Percentiles rank a stretch among this genome's conserved stretches.
Conservation (phyloP, 2,888 invertebrate species). For the Meteorus cinctellus region DNA sequence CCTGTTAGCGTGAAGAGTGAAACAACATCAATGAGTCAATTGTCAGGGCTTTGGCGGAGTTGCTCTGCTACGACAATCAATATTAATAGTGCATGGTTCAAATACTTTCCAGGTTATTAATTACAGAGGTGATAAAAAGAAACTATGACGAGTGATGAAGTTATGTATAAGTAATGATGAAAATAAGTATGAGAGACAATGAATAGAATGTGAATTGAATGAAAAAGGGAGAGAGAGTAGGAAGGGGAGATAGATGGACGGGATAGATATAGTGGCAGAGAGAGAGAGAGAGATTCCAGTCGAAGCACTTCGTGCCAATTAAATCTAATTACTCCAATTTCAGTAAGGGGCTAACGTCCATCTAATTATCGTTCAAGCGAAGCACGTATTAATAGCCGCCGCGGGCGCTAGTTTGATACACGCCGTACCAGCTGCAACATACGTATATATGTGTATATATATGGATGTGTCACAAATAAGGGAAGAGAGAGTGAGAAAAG, state of each 20-base stretch:
- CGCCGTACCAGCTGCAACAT: constrained; percentile 33
- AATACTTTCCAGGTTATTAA: not conserved
- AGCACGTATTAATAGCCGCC: constrained; percentile 66
- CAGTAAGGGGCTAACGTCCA: constrained; percentile 67
- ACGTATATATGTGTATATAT: constrained; percentile 31
- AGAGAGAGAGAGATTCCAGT: constrained; percentile 39
- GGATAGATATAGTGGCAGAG: not conserved
- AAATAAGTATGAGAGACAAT: constrained; percentile 11
- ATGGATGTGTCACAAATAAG: constrained; percentile 33
- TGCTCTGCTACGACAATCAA: not conserved
- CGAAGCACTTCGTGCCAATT: constrained; percentile 62
- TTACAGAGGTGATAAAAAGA: not conserved
- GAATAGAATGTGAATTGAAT: not conserved
- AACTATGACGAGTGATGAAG: not conserved
- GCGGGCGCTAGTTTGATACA: constrained; percentile 42
- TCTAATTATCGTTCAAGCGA: constrained; percentile 68
- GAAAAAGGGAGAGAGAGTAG: not conserved
- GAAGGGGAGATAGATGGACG: not conserved
- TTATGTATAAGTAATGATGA: not conserved
- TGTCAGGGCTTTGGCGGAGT: not conserved
- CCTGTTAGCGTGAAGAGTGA: not conserved
- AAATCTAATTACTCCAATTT: constrained; percentile 69
- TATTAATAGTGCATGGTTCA: constrained; percentile 4
- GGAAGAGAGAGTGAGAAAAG: constrained; percentile 32
- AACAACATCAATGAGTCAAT: not conserved